Conservation (phyloP, 2,113 vertebrate species). For the Lonchura striata region DNA sequence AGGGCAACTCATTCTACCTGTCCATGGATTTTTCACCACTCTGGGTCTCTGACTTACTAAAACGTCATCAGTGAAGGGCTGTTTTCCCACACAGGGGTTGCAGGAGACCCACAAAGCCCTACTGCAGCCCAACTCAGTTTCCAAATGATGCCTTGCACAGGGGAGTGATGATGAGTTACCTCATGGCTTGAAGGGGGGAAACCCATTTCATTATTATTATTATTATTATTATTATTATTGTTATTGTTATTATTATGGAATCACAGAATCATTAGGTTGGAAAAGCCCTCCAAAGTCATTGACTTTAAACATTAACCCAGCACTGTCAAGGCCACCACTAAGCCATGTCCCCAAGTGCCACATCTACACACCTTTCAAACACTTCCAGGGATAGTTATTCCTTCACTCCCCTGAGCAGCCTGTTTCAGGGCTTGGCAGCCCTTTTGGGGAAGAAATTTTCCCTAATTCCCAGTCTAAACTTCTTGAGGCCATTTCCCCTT, state of each 20-base stretch:
- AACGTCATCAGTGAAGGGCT: accelerated
- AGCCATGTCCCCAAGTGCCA: not conserved
- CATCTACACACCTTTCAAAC: not conserved
- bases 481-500: accelerated
- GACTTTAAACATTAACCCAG: not conserved
- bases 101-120: not conserved
- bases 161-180: not conserved
- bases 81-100: not conserved
- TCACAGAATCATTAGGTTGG: not conserved
- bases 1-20: accelerated
- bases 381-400: not conserved
- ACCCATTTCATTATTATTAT: not conserved
- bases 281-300: not conserved
- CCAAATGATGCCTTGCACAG: not conserved
- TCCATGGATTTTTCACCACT: not conserved
- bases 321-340: not conserved
- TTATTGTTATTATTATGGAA: not conserved
- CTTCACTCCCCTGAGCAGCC: not conserved
- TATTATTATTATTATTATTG: not conserved
- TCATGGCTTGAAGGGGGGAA: not conserved
- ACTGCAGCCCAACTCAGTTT: not conserved
- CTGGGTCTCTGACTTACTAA: not conserved
- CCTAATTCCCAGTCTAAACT: not conserved
- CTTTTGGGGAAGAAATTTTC: not conserved
- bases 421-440: not conserved